Evolutionary conservation across 1,140 invertebrate genomes (phyloP).

Genomic region (Panagrolaimus sp.): DNA sequence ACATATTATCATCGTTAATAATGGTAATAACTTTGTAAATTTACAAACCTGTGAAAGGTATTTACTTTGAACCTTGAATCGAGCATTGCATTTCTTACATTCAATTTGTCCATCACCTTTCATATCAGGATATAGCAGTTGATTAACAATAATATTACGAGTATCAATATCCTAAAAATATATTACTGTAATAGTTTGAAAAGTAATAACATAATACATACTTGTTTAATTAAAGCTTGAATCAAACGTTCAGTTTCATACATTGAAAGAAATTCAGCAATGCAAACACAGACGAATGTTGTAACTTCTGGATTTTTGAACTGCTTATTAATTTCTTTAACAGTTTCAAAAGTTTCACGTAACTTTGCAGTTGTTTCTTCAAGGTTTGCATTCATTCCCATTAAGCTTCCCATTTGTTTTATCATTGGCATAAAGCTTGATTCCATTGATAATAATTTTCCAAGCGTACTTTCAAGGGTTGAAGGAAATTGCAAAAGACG

Average conservation of each 20-base stretch:
- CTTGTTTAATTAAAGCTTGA: conserved; percentile 78
- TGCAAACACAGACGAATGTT: conserved; percentile 98
- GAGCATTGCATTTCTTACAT: conserved; percentile 80
- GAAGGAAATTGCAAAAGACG: conserved; percentile 89
- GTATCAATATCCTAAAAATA: conserved; percentile 81
- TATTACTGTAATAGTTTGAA: neutral
- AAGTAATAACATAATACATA: conserved; percentile 26
- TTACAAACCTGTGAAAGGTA: conserved; percentile 82
- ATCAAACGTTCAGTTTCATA: conserved; percentile 90
- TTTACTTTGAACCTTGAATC: conserved; percentile 85
- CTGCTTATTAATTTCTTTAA: conserved; percentile 91
- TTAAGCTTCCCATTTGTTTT: conserved; percentile 72
- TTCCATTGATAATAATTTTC: conserved; percentile 84
- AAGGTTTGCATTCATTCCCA: conserved; percentile 81
- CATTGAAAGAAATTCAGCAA: conserved; percentile 94
- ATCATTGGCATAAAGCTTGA: conserved; percentile 78
- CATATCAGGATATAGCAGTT: conserved; percentile 69
- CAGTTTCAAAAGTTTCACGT: conserved; percentile 86
- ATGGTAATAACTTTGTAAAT: neutral
- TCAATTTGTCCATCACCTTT: conserved; percentile 63
- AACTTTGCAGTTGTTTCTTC: conserved; percentile 86
- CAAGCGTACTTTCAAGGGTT: conserved; percentile 90
- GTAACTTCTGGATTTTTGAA: conserved; percentile 93
- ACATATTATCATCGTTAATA: neutral
- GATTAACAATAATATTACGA: conserved; percentile 81